Conservation (phyloP, 2,888 invertebrate species). For the Sinohyriopsis cumingii region DNA sequence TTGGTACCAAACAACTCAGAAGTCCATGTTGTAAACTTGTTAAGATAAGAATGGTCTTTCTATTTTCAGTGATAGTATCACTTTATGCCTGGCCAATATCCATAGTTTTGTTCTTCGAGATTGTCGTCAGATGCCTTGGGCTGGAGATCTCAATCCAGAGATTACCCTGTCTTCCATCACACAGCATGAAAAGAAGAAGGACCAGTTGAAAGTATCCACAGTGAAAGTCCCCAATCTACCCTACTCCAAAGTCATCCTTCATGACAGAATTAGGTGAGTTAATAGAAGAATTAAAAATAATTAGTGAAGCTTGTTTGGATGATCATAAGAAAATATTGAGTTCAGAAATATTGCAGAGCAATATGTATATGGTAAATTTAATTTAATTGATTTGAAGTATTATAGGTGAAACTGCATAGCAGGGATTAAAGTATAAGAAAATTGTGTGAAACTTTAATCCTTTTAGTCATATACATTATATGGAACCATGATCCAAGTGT, state of each 20-base stretch:
- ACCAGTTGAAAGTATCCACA: slow-evolving; percentile 57
- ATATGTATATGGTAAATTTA: too few species aligned
- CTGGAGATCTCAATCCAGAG: slow-evolving; percentile 65
- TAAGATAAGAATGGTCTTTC: neutral
- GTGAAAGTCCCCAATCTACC: slow-evolving; percentile 67
- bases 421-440: too few species aligned
- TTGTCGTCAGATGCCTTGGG: slow-evolving; percentile 70
- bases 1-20: too few species aligned
- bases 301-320: too few species aligned
- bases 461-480: too few species aligned
- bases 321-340: too few species aligned
- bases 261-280: slow-evolving; percentile 68
- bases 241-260: slow-evolving; percentile 68
- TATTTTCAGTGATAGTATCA: slow-evolving; percentile 62
- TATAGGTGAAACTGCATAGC: too few species aligned
- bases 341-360: too few species aligned
- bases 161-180: slow-evolving; percentile 60
- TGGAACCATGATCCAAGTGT: too few species aligned
- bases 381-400: too few species aligned
- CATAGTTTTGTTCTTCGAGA: slow-evolving; percentile 69
- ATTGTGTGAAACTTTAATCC: too few species aligned
- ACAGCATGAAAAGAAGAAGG: slow-evolving; percentile 67
- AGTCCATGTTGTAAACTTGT: too few species aligned
- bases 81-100: slow-evolving; percentile 69
- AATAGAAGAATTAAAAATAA: neutral